Conservation (phyloP, 2,113 vertebrate genomes). For the Phoenicopterus ruber region DNA sequence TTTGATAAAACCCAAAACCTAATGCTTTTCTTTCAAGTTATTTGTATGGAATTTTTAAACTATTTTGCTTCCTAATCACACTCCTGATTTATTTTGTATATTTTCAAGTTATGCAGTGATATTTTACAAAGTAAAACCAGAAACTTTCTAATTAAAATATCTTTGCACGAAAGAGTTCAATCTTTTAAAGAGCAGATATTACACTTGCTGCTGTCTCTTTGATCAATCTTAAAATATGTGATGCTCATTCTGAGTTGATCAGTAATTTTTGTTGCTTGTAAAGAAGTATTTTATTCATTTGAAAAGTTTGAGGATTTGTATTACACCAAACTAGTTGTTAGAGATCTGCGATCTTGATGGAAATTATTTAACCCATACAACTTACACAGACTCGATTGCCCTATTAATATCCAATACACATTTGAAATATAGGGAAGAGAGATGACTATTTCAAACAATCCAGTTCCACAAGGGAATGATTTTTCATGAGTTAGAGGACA, state of each 20-base stretch:
- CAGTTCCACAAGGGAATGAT: background rate
- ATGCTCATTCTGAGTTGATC: background rate
- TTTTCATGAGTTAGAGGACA: background rate
- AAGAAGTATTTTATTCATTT: background rate
- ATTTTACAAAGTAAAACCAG: slow-evolving; percentile 51
- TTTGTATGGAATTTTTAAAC: slow-evolving; percentile 9
- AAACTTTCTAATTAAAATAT: slow-evolving; percentile 61
- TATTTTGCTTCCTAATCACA: slow-evolving; percentile 53
- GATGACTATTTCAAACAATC: background rate
- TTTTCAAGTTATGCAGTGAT: slow-evolving; percentile 45
- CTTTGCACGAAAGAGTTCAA: slow-evolving; percentile 24
- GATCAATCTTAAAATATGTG: slow-evolving; percentile 6
- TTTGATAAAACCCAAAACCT: slow-evolving; percentile 40
- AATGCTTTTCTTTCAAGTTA: slow-evolving; percentile 24
- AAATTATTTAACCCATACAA: background rate
- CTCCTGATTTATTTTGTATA: slow-evolving; percentile 47
- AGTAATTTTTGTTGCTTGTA: background rate
- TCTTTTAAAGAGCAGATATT: slow-evolving; percentile 1
- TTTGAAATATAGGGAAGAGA: background rate
- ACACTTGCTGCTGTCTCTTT: background rate
- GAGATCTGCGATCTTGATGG: background rate
- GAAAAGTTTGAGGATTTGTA: background rate
- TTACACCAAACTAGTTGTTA: background rate
- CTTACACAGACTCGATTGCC: background rate
- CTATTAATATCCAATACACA: background rate